Conservation (phyloP, 2,113 vertebrate genomes). For the Carlito syrichta region DNA sequence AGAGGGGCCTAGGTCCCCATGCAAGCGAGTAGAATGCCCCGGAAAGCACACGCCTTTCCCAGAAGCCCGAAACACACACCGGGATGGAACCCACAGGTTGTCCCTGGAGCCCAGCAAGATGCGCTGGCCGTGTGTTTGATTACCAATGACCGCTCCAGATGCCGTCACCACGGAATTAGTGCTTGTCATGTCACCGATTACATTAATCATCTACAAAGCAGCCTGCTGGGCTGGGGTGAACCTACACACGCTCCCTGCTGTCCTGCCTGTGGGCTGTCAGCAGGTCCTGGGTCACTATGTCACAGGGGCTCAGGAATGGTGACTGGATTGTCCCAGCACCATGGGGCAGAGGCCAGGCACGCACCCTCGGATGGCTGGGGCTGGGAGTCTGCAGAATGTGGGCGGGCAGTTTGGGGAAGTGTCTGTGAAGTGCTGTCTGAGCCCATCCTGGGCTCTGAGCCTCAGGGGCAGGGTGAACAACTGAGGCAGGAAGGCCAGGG, state of each 20-base stretch:
- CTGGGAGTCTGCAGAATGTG: neutral
- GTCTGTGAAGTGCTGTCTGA: neutral
- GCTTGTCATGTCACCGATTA: neutral
- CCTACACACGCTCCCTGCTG: neutral
- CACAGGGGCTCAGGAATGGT: neutral
- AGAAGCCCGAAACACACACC: constrained; percentile 46
- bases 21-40: neutral
- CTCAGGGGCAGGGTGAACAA: no score
- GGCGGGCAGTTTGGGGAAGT: neutral
- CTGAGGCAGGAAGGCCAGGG: neutral
- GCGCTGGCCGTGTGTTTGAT: constrained; percentile 64
- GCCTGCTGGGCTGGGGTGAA: neutral
- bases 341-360: neutral
- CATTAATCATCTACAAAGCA: neutral
- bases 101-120: constrained; percentile 65
- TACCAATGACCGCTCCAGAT: constrained; percentile 66
- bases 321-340: neutral
- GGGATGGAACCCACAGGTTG: constrained; percentile 52
- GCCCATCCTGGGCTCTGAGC: no score
- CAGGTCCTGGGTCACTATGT: neutral
- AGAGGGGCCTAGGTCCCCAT: neutral
- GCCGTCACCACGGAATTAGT: constrained; percentile 44
- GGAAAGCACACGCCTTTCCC: neutral
- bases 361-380: neutral
- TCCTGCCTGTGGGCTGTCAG: neutral